Evolutionary conservation across 2,113 vertebrate species (phyloP).

Genomic region (Tenrec ecaudatus): DNA sequence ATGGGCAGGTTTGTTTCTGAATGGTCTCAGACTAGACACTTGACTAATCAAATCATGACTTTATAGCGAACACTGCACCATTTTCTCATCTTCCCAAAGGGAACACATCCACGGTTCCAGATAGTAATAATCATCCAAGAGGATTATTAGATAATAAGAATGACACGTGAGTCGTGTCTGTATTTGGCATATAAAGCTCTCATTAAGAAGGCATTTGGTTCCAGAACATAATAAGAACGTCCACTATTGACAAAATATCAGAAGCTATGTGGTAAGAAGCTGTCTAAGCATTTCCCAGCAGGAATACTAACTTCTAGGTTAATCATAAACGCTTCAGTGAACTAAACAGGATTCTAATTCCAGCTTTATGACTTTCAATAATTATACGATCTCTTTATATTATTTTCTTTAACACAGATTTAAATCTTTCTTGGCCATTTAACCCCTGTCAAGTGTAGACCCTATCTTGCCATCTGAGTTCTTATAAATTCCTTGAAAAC

Average conservation of each 20-base stretch:
- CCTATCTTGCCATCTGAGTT: not conserved
- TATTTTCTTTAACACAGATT: not conserved
- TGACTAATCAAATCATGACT: not conserved
- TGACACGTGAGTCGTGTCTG: not conserved
- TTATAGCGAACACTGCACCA: not conserved
- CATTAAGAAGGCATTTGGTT: conserved; percentile 11
- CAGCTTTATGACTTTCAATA: conserved; percentile 11
- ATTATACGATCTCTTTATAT: not conserved
- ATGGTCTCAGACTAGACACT: conserved; percentile 41
- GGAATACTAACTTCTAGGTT: conserved; percentile 6
- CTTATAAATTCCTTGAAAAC: not conserved
- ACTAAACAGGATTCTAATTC: not conserved
- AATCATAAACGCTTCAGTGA: conserved; percentile 9
- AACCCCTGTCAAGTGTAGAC: not conserved
- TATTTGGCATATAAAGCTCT: conserved; percentile 22
- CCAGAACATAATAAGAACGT: conserved; percentile 17
- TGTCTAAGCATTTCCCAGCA: not conserved
- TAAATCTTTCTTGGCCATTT: not conserved
- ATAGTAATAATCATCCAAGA: conserved; percentile 36
- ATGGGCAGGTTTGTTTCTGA: not conserved
- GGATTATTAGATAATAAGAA: conserved; percentile 31
- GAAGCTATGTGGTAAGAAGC: conserved; percentile 4
- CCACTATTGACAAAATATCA: conserved; percentile 13
- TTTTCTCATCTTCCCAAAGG: not conserved
- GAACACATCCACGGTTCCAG: not conserved